Evolutionary conservation across 1,140 invertebrate genomes (phyloP), one percentile per base, ranked within the genome.

Genomic region (Daktulosphaira vitifoliae): DNA sequence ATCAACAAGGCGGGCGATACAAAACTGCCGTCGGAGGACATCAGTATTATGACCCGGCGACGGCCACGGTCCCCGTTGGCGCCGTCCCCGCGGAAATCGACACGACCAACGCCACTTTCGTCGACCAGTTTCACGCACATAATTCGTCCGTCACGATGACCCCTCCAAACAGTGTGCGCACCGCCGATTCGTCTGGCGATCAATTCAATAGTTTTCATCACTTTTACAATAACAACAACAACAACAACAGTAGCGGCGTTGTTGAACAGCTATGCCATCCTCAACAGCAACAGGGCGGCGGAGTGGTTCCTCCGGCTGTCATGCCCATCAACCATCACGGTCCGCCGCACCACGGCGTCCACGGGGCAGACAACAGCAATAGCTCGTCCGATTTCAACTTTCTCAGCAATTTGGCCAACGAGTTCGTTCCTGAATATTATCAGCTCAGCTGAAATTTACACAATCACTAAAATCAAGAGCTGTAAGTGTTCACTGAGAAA

Each of bases 361-460:
- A 69, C 15, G 48, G 73, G 67, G 71, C 76, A n/a, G 87, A 90
- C 68, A 90, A 90, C 74, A 90, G 86, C 69, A 91, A 91, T 72
- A 90, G 87, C 71, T 91, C 88, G 1, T 90, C 89, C 8, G 90
- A 93, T 72, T 92, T 93, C 74, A 92, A 92, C 74, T 93, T 93
- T 71, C 80, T 93, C 42, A 90, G 88, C 71, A 92, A 90, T 72
- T 78, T 93, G 70, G 89, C 89, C 56, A 92, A 90, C 75, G 90
- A 92, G 71, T 92, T 92, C 73, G 88, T 87, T 1, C 90, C 89
- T 0, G 90, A 93, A 74, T 93, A 93, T 74, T 92, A 92, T 77
- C 87, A 89, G 75, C 85, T 90, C 76, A 85, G 83, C 72, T 79
- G 75, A 79, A 71, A 68, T 53, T 48, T 59, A 59, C 38, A 54